phyloP scores from a whole-genome alignment of 2,113 vertebrate species.

The Hippocampus zosterae region DNA sequence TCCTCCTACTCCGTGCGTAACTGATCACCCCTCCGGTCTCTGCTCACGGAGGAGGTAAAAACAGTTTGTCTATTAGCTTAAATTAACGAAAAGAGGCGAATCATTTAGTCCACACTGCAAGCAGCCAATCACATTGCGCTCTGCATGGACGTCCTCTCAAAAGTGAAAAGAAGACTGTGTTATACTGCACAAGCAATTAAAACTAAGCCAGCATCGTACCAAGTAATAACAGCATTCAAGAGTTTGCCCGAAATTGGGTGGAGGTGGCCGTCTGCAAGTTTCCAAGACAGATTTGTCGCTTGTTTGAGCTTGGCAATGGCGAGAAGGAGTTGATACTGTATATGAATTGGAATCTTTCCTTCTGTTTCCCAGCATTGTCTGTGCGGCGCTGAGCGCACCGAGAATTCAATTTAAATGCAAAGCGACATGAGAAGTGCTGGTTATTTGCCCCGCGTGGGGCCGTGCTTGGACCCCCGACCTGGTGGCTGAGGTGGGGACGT shows the following conservation, averaged over 20 bases:
- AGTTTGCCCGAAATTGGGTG: background rate
- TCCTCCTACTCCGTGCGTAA: no score
- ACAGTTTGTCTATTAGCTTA: no score
- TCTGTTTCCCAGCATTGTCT: constrained; percentile 31
- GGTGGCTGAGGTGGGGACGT: background rate
- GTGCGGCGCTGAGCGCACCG: constrained; percentile 10
- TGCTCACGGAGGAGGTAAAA: no score
- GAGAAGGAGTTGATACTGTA: constrained; percentile 19
- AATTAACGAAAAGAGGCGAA: no score
- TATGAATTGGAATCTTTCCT: constrained; percentile 31
- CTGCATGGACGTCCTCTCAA: no score
- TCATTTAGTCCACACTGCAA: no score
- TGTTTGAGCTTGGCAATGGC: background rate
- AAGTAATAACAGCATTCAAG: no score
- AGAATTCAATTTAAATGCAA: constrained; percentile 69
- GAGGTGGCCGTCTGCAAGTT: background rate
- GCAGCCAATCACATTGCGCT: no score
- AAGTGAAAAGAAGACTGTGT: no score
- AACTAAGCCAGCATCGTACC: no score
- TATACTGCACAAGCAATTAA: no score
- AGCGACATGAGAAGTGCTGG: constrained; percentile 43
- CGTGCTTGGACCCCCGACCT: constrained; percentile 16
- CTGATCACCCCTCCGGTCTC: no score
- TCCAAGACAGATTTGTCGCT: background rate
- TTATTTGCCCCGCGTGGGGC: constrained; percentile 27